phyloP scores from a whole-genome alignment of 2,113 vertebrate genomes.

The Catharus bicknelli region DNA sequence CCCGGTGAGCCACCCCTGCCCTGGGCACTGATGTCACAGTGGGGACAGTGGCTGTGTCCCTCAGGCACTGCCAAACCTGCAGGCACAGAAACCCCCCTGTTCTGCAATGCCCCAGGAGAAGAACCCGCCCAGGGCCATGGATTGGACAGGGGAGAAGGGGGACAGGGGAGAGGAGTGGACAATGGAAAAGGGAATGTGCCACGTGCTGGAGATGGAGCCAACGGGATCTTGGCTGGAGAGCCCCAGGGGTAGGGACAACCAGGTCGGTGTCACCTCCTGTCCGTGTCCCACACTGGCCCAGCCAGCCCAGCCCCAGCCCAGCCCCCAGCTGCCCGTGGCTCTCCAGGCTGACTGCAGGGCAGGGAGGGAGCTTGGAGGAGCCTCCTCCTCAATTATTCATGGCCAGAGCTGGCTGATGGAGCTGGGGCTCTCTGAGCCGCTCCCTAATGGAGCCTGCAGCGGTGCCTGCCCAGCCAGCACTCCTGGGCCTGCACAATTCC shows the following conservation, averaged over 20 bases:
- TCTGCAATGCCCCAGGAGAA: neutral
- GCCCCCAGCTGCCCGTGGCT: neutral
- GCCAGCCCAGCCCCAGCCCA: neutral
- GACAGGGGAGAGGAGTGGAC: neutral
- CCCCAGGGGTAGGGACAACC: neutral
- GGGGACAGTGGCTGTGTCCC: neutral
- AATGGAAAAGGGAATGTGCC: neutral
- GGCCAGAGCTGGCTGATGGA: constrained; percentile 8
- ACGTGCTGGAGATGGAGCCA: neutral
- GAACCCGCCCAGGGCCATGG: neutral
- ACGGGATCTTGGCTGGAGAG: neutral
- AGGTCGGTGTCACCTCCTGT: neutral
- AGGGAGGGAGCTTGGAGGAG: neutral
- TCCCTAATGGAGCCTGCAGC: constrained; percentile 47
- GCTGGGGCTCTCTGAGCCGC: neutral
- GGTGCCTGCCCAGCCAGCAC: neutral
- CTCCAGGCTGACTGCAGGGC: neutral
- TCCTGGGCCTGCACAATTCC: constrained; percentile 46
- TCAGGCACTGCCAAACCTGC: neutral
- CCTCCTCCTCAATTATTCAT: constrained; percentile 57
- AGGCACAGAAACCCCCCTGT: neutral
- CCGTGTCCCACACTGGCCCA: neutral
- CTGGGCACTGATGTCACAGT: neutral
- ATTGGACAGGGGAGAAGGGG: too few species aligned
- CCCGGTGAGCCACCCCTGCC: accelerated